phyloP scores from a whole-genome alignment of 2,888 invertebrate species.

The Junonia oenone region DNA sequence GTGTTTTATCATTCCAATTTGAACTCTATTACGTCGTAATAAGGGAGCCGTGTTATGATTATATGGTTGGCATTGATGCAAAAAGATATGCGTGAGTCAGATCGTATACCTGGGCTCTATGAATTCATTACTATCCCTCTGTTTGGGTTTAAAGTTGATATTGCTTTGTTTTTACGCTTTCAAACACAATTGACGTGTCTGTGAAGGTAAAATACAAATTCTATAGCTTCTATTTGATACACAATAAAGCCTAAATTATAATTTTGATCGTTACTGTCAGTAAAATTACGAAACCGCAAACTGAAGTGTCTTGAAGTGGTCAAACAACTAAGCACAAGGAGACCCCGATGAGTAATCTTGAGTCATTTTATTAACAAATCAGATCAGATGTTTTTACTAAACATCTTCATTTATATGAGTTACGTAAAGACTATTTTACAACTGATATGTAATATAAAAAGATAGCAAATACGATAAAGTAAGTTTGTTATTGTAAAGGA shows the following conservation, averaged over 20 bases:
- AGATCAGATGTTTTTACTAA: background rate
- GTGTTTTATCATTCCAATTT: constrained; percentile 35
- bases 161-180: constrained; percentile 4
- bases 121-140: constrained; percentile 16
- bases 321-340: background rate
- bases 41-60: constrained; percentile 18
- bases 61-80: constrained; percentile 47
- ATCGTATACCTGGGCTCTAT: constrained; percentile 15
- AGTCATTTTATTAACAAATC: background rate
- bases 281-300: background rate
- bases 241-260: background rate
- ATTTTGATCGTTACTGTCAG: background rate
- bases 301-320: background rate
- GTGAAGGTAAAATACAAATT: background rate
- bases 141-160: constrained; percentile 1
- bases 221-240: background rate
- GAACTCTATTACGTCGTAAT: constrained; percentile 35
- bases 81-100: constrained; percentile 58
- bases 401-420: background rate
- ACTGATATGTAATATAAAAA: background rate
- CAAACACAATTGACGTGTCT: background rate
- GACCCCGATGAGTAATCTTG: constrained; percentile 1
- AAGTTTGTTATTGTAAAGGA: too few relatives aligned
- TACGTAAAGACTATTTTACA: background rate
- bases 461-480: too few relatives aligned